Evolutionary conservation across 1,140 invertebrate species (phyloP).

Genomic region (Schlechtendalia chinensis): DNA sequence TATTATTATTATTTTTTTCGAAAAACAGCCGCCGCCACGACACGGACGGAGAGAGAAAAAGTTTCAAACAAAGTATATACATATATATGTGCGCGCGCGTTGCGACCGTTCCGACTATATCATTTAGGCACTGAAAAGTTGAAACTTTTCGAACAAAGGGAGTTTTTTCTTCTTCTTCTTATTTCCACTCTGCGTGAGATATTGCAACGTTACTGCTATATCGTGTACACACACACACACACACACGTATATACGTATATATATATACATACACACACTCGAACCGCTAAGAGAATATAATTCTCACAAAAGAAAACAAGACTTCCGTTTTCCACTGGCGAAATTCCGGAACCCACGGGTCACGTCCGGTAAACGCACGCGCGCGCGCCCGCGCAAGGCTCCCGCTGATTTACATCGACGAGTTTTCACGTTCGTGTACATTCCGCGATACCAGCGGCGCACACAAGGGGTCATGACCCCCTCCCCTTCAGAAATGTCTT

Average conservation of each 20-base stretch:
- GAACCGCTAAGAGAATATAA: not conserved
- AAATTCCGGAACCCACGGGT: conserved; percentile 13
- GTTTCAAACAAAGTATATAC: conserved; percentile 21
- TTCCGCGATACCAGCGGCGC: too few relatives aligned
- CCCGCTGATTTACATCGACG: conserved; percentile 15
- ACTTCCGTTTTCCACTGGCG: conserved; percentile 34
- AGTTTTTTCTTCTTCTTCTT: conserved; percentile 1
- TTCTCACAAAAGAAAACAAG: conserved; percentile 34
- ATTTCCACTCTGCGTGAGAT: not conserved
- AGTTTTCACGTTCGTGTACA: too few relatives aligned
- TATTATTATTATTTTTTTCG: not conserved
- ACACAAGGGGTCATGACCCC: too few relatives aligned
- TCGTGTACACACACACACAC: too few relatives aligned
- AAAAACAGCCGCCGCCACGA: not conserved
- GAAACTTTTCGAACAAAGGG: conserved; percentile 37
- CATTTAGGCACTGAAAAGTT: conserved; percentile 37
- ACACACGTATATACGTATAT: too few relatives aligned
- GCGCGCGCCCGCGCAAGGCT: not conserved
- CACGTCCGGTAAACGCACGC: not conserved
- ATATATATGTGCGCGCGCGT: too few relatives aligned
- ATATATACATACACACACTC: not conserved
- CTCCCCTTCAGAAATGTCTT: too few relatives aligned
- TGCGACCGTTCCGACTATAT: not conserved
- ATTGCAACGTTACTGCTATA: conserved; percentile 1
- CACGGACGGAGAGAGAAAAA: not conserved